Base-by-base conservation (phyloP, 2,113 vertebrate species). In the Plectropomus leopardus region DNA sequence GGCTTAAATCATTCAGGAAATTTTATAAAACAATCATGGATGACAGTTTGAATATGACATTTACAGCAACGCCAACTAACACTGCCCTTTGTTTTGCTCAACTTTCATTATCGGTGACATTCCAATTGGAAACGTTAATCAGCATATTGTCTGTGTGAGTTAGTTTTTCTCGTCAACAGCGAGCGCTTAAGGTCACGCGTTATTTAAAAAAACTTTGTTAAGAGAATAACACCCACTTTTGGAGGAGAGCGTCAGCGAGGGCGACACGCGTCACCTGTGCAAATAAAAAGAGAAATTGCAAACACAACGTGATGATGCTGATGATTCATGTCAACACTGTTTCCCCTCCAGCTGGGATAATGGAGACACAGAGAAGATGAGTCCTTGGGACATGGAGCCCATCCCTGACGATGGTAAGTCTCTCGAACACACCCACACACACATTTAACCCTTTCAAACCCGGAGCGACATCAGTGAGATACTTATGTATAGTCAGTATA, bases 341-440 rank as follows among this genome's bases (percentile, higher is more conserved):
- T 83, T 90, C 2, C 48, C 60, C 21, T 87, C 70, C 92, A 99
- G 98, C 93, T 99, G 98, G 98, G 98, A 99, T 93, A 99, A 99
- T 81, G 96, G 98, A 76, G 98, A 99, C 90, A 98, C 98, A 10
- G 98, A 99, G 95, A 99, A 98, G 95, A 99, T 99, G 98, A 99
- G 98, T 92, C 98, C 98, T 30, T 99, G 98, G 98, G 98, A 99
- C 92, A 99, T 99, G 98, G 98, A 99, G 89, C 93, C 96, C 85
- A 97, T 99, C 89, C 98, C 98, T 9, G 96, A 96, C 92, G 98
- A 98, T 85, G 98, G 98, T 99, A 93, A 76, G 96, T 77, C 9
- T 44, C 64, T 61, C 7, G 11, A 36, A 61, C 32, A 30, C 16
- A 55, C 16, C 7, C 47, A 55, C 34, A 16, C 42, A 42, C 40